These are phyloP conservation scores for Ammodytes dubius DNA, from an alignment of 2,113 vertebrate genomes.

Conservation along the genomic window DNA sequence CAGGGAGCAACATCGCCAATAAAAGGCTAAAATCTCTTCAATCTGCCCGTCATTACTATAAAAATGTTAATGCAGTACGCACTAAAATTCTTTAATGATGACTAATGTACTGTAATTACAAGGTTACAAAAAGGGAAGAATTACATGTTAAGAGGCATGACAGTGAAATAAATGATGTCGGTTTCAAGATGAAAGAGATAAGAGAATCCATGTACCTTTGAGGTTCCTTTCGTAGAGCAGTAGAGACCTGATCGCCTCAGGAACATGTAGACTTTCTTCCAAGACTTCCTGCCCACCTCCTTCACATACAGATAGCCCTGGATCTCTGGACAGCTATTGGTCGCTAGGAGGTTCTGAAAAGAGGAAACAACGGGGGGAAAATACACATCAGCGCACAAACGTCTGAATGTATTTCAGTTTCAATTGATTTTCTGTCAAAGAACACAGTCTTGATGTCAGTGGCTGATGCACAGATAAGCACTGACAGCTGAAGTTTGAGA, in stretches of 20 bases:
- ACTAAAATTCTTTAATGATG: neutral
- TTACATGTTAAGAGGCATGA: neutral
- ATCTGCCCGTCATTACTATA: constrained; percentile 1
- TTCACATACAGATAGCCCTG: constrained; percentile 96
- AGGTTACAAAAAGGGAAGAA: neutral
- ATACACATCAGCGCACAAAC: neutral
- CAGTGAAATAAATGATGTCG: neutral
- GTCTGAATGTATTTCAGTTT: constrained; percentile 4
- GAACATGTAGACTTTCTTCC: constrained; percentile 96
- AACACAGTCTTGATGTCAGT: neutral
- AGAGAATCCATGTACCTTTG: constrained; percentile 87
- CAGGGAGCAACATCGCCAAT: constrained; percentile 21
- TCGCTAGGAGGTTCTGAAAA: constrained; percentile 93
- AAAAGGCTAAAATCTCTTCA: constrained; percentile 14
- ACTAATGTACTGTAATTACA: constrained; percentile 9
- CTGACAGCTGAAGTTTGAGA: constrained; percentile 10
- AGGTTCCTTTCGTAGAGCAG: constrained; percentile 96
- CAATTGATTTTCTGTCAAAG: constrained; percentile 11
- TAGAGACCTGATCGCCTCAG: constrained; percentile 96
- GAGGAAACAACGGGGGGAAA: neutral
- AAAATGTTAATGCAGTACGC: neutral
- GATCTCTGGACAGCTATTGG: constrained; percentile 96
- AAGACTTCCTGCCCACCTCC: constrained; percentile 94
- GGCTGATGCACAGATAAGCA: neutral
- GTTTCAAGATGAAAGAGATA: neutral